Evolutionary conservation across 2,888 invertebrate genomes (phyloP), one percentile per base, ranked within the genome.

Genomic region (Mimachlamys varia): DNA sequence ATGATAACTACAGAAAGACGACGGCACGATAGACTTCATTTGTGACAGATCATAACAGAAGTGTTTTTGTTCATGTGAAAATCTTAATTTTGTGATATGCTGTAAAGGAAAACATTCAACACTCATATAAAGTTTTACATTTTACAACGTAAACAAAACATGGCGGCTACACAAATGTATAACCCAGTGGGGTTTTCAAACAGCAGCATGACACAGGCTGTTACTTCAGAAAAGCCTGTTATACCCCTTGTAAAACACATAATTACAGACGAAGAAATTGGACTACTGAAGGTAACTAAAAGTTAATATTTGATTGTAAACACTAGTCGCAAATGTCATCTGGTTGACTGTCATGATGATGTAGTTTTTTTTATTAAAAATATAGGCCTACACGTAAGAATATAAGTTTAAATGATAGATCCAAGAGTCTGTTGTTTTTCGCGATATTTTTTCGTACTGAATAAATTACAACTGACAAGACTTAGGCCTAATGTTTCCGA

Each of bases 231-330:
- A 15, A 94, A 93, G 89, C 91, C 92, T 19, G 92, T 92, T 13
- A 94, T 96, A 33, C 96, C 96, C 17, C 91, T 96, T 88, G 96
- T 96, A 13, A 92, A 95, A 22, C 96, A 96, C 92, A 94, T 96
- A n/a, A 95, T 96, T 55, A 96, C 96, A 53, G 96, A 96, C 93
- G 96, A 96, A 91, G 96, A 96, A 89, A 92, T 96, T 58, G 96
- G 95, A 0, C 92, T 95, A 19, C 90, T 95, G 22, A 95, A 96
- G 95, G 96, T 96, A 92, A 92, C 88, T 88, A 87, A 4, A 55
- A 10, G 87, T 17, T 27, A 37, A 44, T 44, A 44, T 44, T 44
- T 44, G 44, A 3, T 44, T 44, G 44, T 44, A 44, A 7, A 5
- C 44, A 44, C 44, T 44, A 44, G 44, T 44, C 44, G 7, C 44